Base-by-base conservation (phyloP, 1,140 invertebrate genomes). In the Bombus consobrinus region DNA sequence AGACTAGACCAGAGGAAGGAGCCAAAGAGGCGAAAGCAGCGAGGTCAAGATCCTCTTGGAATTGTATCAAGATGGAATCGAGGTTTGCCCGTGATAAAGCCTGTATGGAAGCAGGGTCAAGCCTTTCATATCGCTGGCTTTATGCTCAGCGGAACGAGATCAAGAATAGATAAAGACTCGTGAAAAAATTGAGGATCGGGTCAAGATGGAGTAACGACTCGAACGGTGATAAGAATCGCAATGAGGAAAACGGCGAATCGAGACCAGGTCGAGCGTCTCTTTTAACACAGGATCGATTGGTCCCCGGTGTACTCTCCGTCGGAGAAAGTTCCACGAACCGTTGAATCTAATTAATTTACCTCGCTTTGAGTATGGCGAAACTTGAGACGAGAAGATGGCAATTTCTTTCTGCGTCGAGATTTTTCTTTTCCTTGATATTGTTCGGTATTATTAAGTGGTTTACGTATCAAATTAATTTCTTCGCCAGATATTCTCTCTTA, bases 201-300 rank as follows among this genome's bases (percentile, higher is more conserved):
- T 64, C 59, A 81, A 73, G 77, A 41, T 37, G 81, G 32, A 68
- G 37, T 43, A 78, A 75, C 10, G 75, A 68, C 43, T 47, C 41
- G 41, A 41, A 28, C 9, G 47, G n/a, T 6, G 76, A 73, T 62
- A 43, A 37, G 39, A 5, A 66, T 64, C 77, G 64, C 72, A 64
- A 86, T 53, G 53, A 81, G 34, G 72, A 84, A 72, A 90, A 82
- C 32, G n/a, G n/a, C 32, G 64, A 68, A 79, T 66, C 64, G 64
- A 69, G 64, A 80, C 25, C 78, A 64, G 82, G 82, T 83, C 82
- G 53, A 83, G 82, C 37, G 64, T 43, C n/a, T 66, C n/a, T 77
- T 28, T 66, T 25, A 57, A 89, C 89, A 84, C 90, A 87, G 77
- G 79, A 68, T 22, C 57, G 81, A 81, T 81, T 72, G 68, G 41